These are phyloP conservation scores for Paralichthys olivaceus DNA, from an alignment of 2,113 vertebrate genomes.

Conservation along the genomic window DNA sequence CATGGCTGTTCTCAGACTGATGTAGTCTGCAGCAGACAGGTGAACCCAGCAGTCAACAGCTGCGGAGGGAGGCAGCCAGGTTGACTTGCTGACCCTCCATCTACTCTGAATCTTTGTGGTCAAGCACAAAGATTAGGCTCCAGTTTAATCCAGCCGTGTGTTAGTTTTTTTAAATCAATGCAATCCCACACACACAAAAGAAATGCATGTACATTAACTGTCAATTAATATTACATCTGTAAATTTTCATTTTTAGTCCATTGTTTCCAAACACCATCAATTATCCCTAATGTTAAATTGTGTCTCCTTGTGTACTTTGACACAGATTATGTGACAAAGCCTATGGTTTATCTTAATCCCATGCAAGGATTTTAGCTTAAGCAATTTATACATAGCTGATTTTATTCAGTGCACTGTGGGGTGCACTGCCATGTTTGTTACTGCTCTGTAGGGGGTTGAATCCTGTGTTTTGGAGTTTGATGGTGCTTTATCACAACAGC, in stretches of 20 bases:
- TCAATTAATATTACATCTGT: not conserved
- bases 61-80: constrained; percentile 6
- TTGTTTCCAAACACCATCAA: constrained; percentile 67
- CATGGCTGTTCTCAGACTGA: not conserved
- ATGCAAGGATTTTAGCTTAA: constrained; percentile 55
- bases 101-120: constrained; percentile 8
- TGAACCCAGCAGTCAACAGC: constrained; percentile 25
- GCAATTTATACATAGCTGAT: constrained; percentile 37
- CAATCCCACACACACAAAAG: not conserved
- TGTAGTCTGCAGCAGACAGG: constrained; percentile 7
- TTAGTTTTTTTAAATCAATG: not conserved
- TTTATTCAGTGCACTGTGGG: constrained; percentile 10
- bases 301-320: constrained; percentile 48
- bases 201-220: constrained; percentile 8
- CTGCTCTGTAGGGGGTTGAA: constrained; percentile 2
- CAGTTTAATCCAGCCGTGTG: not conserved
- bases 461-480: constrained; percentile 14
- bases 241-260: not conserved
- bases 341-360: constrained; percentile 73
- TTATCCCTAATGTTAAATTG: constrained; percentile 52
- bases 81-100: constrained; percentile 3
- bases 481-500: not conserved
- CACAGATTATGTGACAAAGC: constrained; percentile 71
- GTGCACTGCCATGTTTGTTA: constrained; percentile 7
- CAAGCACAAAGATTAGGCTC: constrained; percentile 24